Percentiles rank a stretch among this genome's conserved stretches.
Evolutionary conservation across 1,140 invertebrate species (phyloP).

Genomic region (Phocides pigmalion): DNA sequence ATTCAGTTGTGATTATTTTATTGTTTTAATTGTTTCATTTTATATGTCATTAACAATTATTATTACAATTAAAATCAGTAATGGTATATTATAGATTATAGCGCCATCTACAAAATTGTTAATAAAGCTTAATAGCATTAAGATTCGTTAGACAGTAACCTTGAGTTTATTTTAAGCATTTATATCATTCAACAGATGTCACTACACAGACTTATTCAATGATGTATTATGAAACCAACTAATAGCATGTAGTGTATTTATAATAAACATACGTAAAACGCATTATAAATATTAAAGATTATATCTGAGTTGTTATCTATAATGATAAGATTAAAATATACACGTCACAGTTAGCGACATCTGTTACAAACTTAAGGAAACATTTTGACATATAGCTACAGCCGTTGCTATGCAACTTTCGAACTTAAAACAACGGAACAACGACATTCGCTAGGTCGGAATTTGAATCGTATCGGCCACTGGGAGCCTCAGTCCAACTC

Average conservation of each 20-base stretch:
- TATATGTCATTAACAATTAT: too few species aligned
- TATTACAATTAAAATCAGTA: too few species aligned
- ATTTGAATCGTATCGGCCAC: constrained; percentile 67
- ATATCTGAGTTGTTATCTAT: background rate
- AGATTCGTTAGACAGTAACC: background rate
- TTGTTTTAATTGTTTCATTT: too few species aligned
- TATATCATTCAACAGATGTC: constrained; percentile 19
- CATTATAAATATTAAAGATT: background rate
- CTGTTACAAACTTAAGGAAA: constrained; percentile 7
- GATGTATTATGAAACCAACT: background rate
- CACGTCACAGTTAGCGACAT: background rate
- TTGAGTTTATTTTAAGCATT: background rate
- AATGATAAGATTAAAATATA: constrained; percentile 6
- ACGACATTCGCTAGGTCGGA: constrained; percentile 66
- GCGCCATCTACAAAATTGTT: background rate
- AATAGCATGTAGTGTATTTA: background rate
- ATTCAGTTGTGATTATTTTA: too few species aligned
- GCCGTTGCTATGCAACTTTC: constrained; percentile 62
- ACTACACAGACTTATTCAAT: background rate
- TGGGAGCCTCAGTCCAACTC: constrained; percentile 39
- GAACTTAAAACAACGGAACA: constrained; percentile 69
- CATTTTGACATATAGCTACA: constrained; percentile 9
- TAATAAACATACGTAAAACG: background rate
- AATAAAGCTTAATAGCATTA: background rate
- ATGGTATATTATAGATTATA: too few species aligned